phyloP scores from a whole-genome alignment of 2,888 invertebrate species.

The Lasiommata megera region DNA sequence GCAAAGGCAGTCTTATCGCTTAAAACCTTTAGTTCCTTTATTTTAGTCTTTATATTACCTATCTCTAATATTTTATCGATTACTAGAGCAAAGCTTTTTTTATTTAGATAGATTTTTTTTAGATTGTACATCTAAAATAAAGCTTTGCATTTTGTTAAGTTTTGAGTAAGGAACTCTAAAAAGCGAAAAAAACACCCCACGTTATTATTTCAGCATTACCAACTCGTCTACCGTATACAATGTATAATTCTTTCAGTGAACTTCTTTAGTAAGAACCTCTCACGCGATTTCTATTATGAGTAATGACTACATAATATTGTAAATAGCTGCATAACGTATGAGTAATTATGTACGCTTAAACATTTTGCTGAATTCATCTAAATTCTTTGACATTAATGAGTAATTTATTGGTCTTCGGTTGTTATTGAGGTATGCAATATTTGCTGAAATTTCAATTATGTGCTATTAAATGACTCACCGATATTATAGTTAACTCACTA shows the following conservation, averaged over 20 bases:
- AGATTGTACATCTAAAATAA: too few relatives aligned
- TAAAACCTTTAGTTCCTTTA: too few relatives aligned
- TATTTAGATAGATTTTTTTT: too few relatives aligned
- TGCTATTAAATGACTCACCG: neutral
- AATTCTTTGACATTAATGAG: constrained; percentile 5
- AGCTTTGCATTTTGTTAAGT: too few relatives aligned
- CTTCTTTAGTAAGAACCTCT: neutral
- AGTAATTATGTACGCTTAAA: constrained; percentile 2
- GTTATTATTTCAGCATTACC: neutral
- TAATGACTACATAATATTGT: neutral
- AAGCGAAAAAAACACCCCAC: neutral
- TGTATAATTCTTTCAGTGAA: neutral
- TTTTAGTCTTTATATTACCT: too few relatives aligned
- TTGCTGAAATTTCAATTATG: neutral
- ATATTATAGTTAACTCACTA: neutral
- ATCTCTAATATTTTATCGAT: too few relatives aligned
- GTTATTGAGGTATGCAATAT: neutral
- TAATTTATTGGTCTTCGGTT: neutral
- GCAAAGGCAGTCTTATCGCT: too few relatives aligned
- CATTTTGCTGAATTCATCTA: constrained; percentile 2
- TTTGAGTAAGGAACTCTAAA: too few relatives aligned
- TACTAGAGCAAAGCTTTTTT: too few relatives aligned
- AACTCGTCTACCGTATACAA: neutral
- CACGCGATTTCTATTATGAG: constrained; percentile 6
- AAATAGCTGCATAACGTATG: neutral